Evolutionary conservation across 2,113 vertebrate species (phyloP), one percentile per base, ranked within the genome.

Genomic region (Peromyscus polionotus): DNA sequence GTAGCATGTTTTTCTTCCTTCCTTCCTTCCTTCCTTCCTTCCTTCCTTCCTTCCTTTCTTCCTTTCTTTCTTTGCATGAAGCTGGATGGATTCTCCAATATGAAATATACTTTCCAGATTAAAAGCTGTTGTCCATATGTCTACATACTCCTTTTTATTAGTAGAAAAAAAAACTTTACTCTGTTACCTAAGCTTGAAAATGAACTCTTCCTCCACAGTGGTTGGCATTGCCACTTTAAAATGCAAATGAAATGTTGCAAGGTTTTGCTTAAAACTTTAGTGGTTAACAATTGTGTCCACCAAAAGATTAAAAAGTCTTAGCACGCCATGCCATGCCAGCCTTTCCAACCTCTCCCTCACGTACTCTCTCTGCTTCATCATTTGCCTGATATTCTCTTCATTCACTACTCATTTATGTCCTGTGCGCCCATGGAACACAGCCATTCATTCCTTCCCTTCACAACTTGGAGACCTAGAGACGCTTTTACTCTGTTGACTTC

Each of bases 151-250:
- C 80, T 24, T 79, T 45, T 84, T 42, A 11, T 91, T 80, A 75
- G 61, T 89, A 67, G 7, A 3, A 16, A 31, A 59, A 54, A 31
- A 7, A 57, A 20, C 31, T 57, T 81, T 68, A 76, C 19, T 1
- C 26, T 17, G 72, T 91, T 76, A 87, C 63, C 42, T 91, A 75
- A 93, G 11, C 0, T 20, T 86, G 42, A 90, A 81, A 81, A 72
- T 61, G 26, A 28, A 19, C 57, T 72, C 84, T 80, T 57, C 26
- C 31, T 88, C 20, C 19, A 77, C 42, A 73, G 20, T 89, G 39
- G n/a, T 93, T 81, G 88, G 22, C 13, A 19, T 72, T 73, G 17
- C 17, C 1, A 89, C 68, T 89, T 96, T 93, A 75, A 96, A 92
- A 86, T 77, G 31, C 36, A 96, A 83, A 61, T 92, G 51, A 51